Conservation (phyloP, 1,140 invertebrate genomes). For the Micrasema minimum region DNA sequence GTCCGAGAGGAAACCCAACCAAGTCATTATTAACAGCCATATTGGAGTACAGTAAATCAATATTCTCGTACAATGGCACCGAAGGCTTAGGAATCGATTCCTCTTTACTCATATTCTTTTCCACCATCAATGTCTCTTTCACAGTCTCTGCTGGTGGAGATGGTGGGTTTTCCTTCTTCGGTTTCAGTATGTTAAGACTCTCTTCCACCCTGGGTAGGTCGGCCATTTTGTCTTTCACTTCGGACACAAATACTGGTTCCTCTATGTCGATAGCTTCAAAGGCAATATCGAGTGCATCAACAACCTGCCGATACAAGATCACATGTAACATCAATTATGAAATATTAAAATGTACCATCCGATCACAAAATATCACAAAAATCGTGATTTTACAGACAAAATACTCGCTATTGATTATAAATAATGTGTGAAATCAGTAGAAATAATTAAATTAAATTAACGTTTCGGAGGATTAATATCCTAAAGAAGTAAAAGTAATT, state of each 20-base stretch:
- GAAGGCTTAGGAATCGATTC: slow-evolving; percentile 32
- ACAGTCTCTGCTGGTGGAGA: slow-evolving; percentile 57
- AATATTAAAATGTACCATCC: too few species aligned
- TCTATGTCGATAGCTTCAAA: slow-evolving; percentile 71
- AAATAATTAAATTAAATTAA: too few species aligned
- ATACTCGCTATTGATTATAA: too few species aligned
- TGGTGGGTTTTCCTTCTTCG: slow-evolving; percentile 22
- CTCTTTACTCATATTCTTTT: slow-evolving; percentile 16
- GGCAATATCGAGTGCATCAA: slow-evolving; percentile 71
- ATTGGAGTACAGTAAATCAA: slow-evolving; percentile 65
- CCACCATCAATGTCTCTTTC: slow-evolving; percentile 41
- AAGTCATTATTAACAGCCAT: slow-evolving; percentile 40
- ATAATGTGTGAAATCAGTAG: too few species aligned
- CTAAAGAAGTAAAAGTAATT: too few species aligned
- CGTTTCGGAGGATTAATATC: too few species aligned
- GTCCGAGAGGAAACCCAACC: slow-evolving; percentile 61
- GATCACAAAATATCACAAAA: too few species aligned
- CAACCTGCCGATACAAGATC: slow-evolving; percentile 60
- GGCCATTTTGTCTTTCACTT: slow-evolving; percentile 36
- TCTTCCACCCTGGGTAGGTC: slow-evolving; percentile 16
- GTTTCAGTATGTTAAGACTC: slow-evolving; percentile 22
- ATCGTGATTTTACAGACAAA: too few species aligned
- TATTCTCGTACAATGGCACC: slow-evolving; percentile 70
- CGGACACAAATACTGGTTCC: slow-evolving; percentile 43
- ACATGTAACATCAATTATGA: background rate